phyloP scores from a whole-genome alignment of 2,113 vertebrate species.

The Otocyon megalotis region DNA sequence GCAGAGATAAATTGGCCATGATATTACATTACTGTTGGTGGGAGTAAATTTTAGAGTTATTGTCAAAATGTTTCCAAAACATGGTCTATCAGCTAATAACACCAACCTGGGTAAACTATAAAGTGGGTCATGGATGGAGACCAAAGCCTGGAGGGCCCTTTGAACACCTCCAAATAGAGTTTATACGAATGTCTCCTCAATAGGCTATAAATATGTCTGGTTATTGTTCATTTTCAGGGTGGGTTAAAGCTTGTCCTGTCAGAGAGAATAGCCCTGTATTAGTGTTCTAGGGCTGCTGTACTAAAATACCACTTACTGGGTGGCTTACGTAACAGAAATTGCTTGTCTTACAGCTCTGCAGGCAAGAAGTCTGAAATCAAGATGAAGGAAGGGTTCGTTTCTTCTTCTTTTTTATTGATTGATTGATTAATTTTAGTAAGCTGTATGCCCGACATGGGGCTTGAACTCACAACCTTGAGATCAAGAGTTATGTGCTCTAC shows the following conservation, averaged over 20 bases:
- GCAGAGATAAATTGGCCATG: background rate
- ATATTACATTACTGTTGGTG: background rate
- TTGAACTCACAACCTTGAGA: background rate
- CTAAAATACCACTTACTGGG: background rate
- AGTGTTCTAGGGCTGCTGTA: background rate
- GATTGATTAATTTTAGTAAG: background rate
- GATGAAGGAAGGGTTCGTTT: background rate
- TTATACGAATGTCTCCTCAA: background rate
- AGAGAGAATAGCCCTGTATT: background rate
- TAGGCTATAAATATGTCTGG: background rate
- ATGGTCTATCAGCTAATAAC: background rate
- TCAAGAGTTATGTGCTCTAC: background rate
- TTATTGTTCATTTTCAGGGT: conserved; percentile 34
- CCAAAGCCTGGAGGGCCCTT: background rate
- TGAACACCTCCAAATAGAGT: background rate
- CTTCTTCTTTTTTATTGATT: background rate
- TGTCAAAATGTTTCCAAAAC: conserved; percentile 32
- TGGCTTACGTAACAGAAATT: background rate
- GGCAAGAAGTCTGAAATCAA: background rate
- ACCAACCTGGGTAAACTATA: background rate
- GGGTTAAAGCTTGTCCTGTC: background rate
- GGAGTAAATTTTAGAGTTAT: background rate
- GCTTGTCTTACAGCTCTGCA: background rate
- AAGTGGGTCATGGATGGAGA: background rate
- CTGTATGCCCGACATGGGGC: background rate